Conservation (phyloP, 2,113 vertebrate genomes). For the Chloropsis hardwickii region DNA sequence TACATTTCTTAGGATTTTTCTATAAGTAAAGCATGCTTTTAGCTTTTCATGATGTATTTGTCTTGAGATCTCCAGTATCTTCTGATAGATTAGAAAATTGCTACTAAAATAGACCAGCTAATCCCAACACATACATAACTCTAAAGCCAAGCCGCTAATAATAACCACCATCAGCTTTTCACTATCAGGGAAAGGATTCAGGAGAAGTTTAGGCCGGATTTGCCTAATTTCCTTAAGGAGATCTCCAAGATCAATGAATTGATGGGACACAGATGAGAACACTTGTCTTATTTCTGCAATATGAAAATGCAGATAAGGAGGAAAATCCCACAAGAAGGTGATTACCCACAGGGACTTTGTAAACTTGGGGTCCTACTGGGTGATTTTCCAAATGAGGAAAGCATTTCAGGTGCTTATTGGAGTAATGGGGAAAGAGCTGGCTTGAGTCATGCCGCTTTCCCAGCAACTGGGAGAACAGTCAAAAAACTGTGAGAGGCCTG, state of each 20-base stretch:
- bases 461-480: not conserved
- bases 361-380: not conserved
- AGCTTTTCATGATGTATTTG: not conserved
- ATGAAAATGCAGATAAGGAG: not conserved
- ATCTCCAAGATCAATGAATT: not conserved
- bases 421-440: not conserved
- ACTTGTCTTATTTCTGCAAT: not conserved
- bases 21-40: not conserved
- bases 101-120: not conserved
- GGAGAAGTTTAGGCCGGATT: constrained; percentile 15
- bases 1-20: not conserved
- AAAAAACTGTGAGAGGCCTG: not conserved
- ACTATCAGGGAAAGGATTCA: not conserved
- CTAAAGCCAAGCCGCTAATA: not conserved
- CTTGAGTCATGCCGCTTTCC: not conserved
- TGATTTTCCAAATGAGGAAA: not conserved
- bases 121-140: not conserved
- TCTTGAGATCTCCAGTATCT: not conserved
- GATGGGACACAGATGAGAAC: not conserved
- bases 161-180: not conserved
- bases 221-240: not conserved
- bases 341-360: not conserved
- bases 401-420: not conserved
- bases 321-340: not conserved
- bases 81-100: not conserved